A percentile compares a stretch with the other conserved stretches of the same genome.
phyloP scores from a whole-genome alignment of 1,140 invertebrate genomes.

The Aradophagus sp. region DNA sequence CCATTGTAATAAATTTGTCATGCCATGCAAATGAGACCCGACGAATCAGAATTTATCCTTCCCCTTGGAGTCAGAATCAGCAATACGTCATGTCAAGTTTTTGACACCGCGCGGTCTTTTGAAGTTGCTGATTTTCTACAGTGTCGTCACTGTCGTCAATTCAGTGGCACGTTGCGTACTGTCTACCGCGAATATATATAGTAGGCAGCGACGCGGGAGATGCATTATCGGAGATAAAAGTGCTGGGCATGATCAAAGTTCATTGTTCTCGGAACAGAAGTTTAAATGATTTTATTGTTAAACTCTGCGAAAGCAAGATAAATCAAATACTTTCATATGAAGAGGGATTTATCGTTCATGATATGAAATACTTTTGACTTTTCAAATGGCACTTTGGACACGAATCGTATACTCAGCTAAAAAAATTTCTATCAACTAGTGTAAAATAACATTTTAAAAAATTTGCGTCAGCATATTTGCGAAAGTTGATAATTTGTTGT shows the following conservation, averaged over 20 bases:
- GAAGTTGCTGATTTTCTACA: constrained; percentile 46
- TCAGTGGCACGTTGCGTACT: constrained; percentile 28
- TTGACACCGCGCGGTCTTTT: constrained; percentile 45
- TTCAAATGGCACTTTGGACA: no score
- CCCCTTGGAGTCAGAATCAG: constrained; percentile 28
- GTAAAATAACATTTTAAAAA: no score
- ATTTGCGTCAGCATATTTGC: no score
- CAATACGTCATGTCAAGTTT: constrained; percentile 28
- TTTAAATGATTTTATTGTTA: constrained; percentile 33
- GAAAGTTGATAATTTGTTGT: no score
- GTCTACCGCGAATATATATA: constrained; percentile 36
- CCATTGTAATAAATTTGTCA: constrained; percentile 47
- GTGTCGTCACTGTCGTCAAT: constrained; percentile 53
- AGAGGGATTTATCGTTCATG: no score
- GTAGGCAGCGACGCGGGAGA: constrained; percentile 18
- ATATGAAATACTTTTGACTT: no score
- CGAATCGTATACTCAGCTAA: no score
- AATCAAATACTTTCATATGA: no score
- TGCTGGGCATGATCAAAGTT: constrained; percentile 38
- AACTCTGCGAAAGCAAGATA: no score
- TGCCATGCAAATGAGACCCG: constrained; percentile 22
- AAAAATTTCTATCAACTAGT: no score
- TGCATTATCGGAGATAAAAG: constrained; percentile 24
- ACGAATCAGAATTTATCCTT: no score
- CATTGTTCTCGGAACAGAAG: constrained; percentile 23